Evolutionary conservation across 2,888 invertebrate genomes (phyloP).

Genomic region (Quadriops clusia): DNA sequence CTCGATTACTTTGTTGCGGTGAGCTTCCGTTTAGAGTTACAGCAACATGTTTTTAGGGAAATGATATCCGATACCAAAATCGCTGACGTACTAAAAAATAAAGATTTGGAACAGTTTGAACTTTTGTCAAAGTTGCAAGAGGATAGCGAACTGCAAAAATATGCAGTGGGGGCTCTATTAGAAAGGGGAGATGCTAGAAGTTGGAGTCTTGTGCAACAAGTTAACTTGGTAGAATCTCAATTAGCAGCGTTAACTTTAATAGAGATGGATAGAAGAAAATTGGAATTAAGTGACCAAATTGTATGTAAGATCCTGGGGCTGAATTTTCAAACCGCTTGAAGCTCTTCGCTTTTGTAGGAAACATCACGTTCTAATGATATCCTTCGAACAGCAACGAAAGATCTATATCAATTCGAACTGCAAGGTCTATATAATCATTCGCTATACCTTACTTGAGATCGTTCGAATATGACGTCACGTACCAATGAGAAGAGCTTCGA

Average conservation of each 20-base stretch:
- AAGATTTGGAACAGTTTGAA: slow-evolving; percentile 48
- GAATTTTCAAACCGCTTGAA: no score
- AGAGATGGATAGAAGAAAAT: slow-evolving; percentile 58
- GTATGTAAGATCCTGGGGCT: no score
- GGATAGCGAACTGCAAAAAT: slow-evolving; percentile 61
- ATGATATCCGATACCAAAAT: slow-evolving; percentile 49
- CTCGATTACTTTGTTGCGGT: no score
- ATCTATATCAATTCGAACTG: no score
- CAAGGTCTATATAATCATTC: no score
- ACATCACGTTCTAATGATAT: no score
- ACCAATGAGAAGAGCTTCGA: no score
- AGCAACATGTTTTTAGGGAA: slow-evolving; percentile 37
- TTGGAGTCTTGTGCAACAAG: slow-evolving; percentile 67
- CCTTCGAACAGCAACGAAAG: no score
- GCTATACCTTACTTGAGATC: no score
- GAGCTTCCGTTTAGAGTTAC: no score
- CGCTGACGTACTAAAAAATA: slow-evolving; percentile 45
- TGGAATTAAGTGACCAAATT: slow-evolving; percentile 54
- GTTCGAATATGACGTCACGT: no score
- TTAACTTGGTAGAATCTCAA: slow-evolving; percentile 58
- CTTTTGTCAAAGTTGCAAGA: slow-evolving; percentile 50
- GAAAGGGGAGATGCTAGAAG: slow-evolving; percentile 63
- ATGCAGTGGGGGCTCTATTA: slow-evolving; percentile 56
- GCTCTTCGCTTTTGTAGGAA: no score
- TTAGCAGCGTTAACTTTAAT: slow-evolving; percentile 58